Conservation (phyloP, 2,797 vertebrate genomes). For the Acomys russatus region DNA sequence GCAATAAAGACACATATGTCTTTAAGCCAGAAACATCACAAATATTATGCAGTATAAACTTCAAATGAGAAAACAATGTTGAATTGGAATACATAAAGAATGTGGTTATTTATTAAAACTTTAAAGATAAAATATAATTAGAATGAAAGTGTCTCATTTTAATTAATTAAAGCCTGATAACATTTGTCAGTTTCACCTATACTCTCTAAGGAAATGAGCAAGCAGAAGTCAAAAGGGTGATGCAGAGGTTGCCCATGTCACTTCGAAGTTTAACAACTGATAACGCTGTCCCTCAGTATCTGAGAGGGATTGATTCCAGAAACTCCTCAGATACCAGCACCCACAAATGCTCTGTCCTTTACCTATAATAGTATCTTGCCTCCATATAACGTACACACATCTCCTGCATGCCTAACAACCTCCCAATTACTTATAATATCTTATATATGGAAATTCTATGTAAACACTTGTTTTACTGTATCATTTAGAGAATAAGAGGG, state of each 20-base stretch:
- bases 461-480: not conserved
- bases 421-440: not conserved
- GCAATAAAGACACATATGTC: not conserved
- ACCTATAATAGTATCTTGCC: not conserved
- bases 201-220: slow-evolving; percentile 4
- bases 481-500: not conserved
- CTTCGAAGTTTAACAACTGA: not conserved
- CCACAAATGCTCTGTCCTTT: not conserved
- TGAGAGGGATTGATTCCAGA: not conserved
- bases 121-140: not conserved
- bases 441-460: not conserved
- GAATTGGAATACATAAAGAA: not conserved
- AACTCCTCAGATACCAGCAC: not conserved
- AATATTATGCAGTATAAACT: not conserved
- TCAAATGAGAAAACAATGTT: slow-evolving; percentile 29
- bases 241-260: not conserved
- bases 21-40: not conserved
- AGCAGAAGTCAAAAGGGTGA: not conserved
- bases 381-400: not conserved
- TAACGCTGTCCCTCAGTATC: not conserved
- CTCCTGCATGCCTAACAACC: not conserved
- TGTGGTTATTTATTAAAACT: not conserved
- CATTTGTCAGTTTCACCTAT: not conserved
- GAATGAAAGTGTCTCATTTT: slow-evolving; percentile 6
- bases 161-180: not conserved